phyloP scores from a whole-genome alignment of 2,113 vertebrate genomes.

The Coptodon bakossiorum region DNA sequence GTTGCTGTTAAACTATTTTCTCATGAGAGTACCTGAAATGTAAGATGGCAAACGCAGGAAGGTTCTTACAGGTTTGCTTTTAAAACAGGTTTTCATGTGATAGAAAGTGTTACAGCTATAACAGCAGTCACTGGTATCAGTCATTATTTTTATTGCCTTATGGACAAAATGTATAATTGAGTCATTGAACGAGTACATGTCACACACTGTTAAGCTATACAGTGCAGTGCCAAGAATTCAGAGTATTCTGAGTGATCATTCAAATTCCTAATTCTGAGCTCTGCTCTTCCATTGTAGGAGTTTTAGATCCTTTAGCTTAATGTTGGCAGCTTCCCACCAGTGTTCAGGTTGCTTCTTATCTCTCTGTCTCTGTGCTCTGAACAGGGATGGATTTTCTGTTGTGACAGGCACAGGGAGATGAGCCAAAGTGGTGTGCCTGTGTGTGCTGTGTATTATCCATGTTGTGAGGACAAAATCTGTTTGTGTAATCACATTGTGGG shows the following conservation, averaged over 20 bases:
- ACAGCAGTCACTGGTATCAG: not conserved
- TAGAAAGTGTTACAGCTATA: not conserved
- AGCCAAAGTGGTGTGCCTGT: not conserved
- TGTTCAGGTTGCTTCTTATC: not conserved
- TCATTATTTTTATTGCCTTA: not conserved
- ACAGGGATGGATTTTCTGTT: not conserved
- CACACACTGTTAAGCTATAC: not conserved
- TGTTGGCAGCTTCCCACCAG: not conserved
- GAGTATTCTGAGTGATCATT: not conserved
- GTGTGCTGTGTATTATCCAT: not conserved
- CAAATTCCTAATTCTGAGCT: not conserved
- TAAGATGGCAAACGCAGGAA: not conserved
- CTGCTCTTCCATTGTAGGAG: not conserved
- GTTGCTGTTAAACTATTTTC: not conserved
- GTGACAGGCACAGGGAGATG: not conserved
- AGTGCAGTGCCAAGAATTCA: not conserved
- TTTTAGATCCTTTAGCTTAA: not conserved
- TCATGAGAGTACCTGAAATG: not conserved
- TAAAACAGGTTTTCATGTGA: not conserved
- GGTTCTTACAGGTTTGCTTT: not conserved
- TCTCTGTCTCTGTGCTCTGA: not conserved
- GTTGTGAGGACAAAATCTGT: not conserved
- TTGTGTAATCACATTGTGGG: not conserved
- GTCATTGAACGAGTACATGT: not conserved
- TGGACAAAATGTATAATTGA: not conserved